Base-by-base conservation (phyloP, 2,797 vertebrate genomes). In the Sorex maritimensis region DNA sequence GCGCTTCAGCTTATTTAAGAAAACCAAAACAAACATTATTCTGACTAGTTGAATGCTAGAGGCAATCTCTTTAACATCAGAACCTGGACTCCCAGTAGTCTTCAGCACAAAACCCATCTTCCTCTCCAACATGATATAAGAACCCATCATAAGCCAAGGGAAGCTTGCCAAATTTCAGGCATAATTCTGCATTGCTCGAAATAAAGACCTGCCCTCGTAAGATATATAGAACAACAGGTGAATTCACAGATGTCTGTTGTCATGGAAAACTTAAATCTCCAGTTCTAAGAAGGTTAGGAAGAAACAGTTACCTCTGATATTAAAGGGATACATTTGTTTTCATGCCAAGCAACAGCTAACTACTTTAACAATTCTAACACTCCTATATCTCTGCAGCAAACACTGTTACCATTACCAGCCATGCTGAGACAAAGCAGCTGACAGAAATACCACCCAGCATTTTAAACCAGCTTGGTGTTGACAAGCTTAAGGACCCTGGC, bases 391-490 rank as follows among this genome's bases (percentile, higher is more conserved):
- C 98, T 99, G 88, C 99, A 91, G 98, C 99, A 96, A 99, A 99
- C 97, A 99, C 99, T 96, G 99, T 99, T 97, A 99, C 98, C 88
- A 98, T 99, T 98, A 99, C 98, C 0, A 84, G 63, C 77, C 49
- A 15, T 41, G 3, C 41, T 73, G 63, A 90, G 88, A 85, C 74
- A 90, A 14, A 99, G 97, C 99, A 99, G 97, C 98, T 99, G 95
- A 99, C 99, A 28, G 99, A 99, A 98, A 99, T 99, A 99, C 98
- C 99, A 96, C 99, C 99, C 14, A 98, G 99, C 81, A 99, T 99
- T 97, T 98, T 99, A 95, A 99, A 99, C 96, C 99, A 99, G 97
- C 98, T 99, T 4, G 99, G 98, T 86, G 98, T 99, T 52, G 99
- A 99, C 97, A 99, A 99, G 99, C 98, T 98, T 99, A 97, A 97